A percentile compares a stretch with the other conserved stretches of the same genome.
Evolutionary conservation across 2,888 invertebrate genomes (phyloP).

Genomic region (Amphimallon solstitiale): DNA sequence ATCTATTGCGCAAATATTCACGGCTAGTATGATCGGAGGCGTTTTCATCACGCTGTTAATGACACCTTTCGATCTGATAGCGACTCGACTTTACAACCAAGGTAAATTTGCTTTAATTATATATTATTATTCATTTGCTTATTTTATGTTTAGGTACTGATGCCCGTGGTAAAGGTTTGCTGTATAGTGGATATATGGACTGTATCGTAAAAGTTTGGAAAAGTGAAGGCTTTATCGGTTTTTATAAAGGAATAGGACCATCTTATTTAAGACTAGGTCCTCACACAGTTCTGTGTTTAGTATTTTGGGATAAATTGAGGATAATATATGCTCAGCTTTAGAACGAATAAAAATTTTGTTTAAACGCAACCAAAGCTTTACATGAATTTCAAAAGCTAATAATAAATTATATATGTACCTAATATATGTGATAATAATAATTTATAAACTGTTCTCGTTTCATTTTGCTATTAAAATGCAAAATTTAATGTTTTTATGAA

Average conservation of each 20-base stretch:
- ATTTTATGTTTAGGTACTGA: too few relatives aligned
- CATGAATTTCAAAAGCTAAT: too few relatives aligned
- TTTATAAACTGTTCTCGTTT: too few relatives aligned
- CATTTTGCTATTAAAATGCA: too few relatives aligned
- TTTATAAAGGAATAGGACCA: conserved; percentile 89
- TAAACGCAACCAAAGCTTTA: too few relatives aligned
- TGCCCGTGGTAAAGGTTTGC: conserved; percentile 62
- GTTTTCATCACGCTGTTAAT: conserved; percentile 80
- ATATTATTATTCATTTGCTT: too few relatives aligned
- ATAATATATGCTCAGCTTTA: conserved; percentile 30
- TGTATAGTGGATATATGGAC: not conserved
- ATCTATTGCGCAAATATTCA: conserved; percentile 75
- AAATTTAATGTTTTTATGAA: too few relatives aligned
- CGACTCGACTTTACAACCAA: conserved; percentile 90
- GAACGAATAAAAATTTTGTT: too few relatives aligned
- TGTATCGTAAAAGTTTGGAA: conserved; percentile 54
- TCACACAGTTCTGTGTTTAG: conserved; percentile 82
- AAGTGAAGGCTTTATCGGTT: conserved; percentile 71
- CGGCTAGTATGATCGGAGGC: conserved; percentile 80
- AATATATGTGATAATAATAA: too few relatives aligned
- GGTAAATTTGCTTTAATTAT: conserved; percentile 67
- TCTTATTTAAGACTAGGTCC: conserved; percentile 86
- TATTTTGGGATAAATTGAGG: conserved; percentile 82
- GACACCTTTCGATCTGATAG: conserved; percentile 90
- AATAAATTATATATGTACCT: too few relatives aligned